These are phyloP conservation scores for Numida meleagris DNA, from an alignment of 2,113 vertebrate species.

Conservation along the genomic window DNA sequence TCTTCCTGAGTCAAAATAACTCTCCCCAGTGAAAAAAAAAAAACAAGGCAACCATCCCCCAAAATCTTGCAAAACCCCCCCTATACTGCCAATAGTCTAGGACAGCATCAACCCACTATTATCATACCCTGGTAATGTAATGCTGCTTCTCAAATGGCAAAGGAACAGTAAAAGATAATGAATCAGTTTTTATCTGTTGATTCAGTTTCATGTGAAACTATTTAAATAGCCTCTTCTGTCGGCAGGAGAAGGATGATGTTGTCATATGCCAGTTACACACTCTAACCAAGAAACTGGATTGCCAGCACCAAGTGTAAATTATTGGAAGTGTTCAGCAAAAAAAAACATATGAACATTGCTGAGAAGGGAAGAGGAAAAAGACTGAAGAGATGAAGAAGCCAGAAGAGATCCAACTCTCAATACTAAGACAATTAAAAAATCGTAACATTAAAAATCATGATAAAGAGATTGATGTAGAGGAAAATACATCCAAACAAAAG, in stretches of 20 bases:
- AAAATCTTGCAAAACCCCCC: not conserved
- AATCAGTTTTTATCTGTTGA: not conserved
- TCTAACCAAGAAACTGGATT: not conserved
- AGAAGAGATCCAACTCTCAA: not conserved
- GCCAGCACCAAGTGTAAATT: not conserved
- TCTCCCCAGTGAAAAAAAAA: not conserved
- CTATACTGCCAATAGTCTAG: not conserved
- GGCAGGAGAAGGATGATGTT: not conserved
- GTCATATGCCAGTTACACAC: not conserved
- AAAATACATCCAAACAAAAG: not conserved
- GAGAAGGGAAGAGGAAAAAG: not conserved
- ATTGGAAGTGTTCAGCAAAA: not conserved
- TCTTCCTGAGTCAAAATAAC: not conserved
- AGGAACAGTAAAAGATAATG: not conserved
- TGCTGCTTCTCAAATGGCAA: not conserved
- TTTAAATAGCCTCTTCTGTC: not conserved
- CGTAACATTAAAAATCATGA: not conserved
- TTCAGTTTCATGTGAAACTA: not conserved
- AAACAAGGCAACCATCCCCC: not conserved
- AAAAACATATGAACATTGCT: not conserved
- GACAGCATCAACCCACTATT: not conserved
- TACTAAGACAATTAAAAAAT: not conserved
- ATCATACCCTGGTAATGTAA: not conserved
- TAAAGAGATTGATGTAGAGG: not conserved
- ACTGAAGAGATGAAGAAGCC: not conserved